Base-by-base conservation (phyloP, 2,888 invertebrate species). In the Scelioninae gen. 1 region DNA sequence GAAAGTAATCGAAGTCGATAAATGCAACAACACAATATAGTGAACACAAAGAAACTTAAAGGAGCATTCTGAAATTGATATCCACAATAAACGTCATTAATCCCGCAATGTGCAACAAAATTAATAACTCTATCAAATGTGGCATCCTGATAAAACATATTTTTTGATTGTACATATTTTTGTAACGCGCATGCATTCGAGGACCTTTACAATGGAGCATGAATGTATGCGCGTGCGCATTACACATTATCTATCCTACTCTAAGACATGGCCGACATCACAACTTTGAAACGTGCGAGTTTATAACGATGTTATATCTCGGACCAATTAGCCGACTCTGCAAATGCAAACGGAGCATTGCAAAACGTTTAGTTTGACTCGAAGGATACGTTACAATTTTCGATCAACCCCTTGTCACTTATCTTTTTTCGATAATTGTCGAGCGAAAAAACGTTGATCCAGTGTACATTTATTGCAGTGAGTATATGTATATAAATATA, bases 231-330 rank as follows among this genome's bases (percentile, higher is more conserved):
- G 90, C 90, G 88, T 87, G 91, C 91, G 91, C 86, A 82, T 53
- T 86, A 68, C 85, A 85, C 86, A 78, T 84, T 87, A 86, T 86
- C 85, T 87, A 86, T 86, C 86, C 87, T 85, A 87, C 87, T 85
- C 87, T 81, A 16, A 86, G 89, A 88, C 89, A 91, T 92, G 91
- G 91, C 75, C 91, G 91, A 90, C 90, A 88, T 88, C 56, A 89
- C 89, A 91, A 91, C 91, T 92, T 92, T 89, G 88, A 92, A 92
- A 91, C 89, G 90, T 90, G 89, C n/a, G n/a, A 91, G 90, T 91
- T 90, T 89, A 85, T 86, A 87, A 76, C 84, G 85, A 85, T 86
- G 86, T 86, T 86, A 87, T 89, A 89, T 87, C 80, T 84, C 74
- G 75, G 66, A 75, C 80, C 75, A 85, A 84, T 82, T 84, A 74